Conservation (phyloP, 2,888 invertebrate species). For the Andrena flavipes region DNA sequence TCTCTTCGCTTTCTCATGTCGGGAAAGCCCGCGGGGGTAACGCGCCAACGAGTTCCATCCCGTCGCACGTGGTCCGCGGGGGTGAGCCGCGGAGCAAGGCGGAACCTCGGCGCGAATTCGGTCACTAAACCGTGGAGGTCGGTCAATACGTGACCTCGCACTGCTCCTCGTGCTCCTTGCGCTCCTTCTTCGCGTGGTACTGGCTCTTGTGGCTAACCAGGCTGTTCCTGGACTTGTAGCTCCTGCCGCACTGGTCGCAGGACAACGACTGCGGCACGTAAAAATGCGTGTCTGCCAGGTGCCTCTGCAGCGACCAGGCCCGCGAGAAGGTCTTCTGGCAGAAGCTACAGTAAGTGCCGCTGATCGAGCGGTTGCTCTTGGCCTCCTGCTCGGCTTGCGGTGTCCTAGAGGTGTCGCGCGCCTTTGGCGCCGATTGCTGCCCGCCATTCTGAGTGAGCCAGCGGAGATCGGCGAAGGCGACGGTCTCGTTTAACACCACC, state of each 20-base stretch:
- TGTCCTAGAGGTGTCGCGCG: conserved; percentile 43
- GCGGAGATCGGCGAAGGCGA: conserved; percentile 55
- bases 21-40: conserved; percentile 1
- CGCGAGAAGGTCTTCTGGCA: conserved; percentile 85
- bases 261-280: conserved; percentile 85
- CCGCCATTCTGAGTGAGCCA: conserved; percentile 64
- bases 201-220: conserved; percentile 86
- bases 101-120: conserved; percentile 38
- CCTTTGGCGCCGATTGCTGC: conserved; percentile 46
- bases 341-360: conserved; percentile 83
- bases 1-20: conserved; percentile 49
- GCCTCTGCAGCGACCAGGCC: conserved; percentile 86
- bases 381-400: conserved; percentile 54
- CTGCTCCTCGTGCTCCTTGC: conserved; percentile 75
- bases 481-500: conserved; percentile 26
- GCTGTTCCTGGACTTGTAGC: conserved; percentile 85
- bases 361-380: conserved; percentile 60
- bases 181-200: conserved; percentile 84
- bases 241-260: conserved; percentile 85
- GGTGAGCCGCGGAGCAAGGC: conserved; percentile 13
- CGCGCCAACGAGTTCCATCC: conserved; percentile 21
- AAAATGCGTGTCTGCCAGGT: conserved; percentile 85
- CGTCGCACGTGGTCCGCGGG: background rate
- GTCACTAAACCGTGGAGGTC: conserved; percentile 41
- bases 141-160: conserved; percentile 76